A percentile compares a stretch with the other conserved stretches of the same genome.
These are phyloP conservation scores for Hyphantria cunea DNA, from an alignment of 1,140 invertebrate genomes.

Conservation along the genomic window DNA sequence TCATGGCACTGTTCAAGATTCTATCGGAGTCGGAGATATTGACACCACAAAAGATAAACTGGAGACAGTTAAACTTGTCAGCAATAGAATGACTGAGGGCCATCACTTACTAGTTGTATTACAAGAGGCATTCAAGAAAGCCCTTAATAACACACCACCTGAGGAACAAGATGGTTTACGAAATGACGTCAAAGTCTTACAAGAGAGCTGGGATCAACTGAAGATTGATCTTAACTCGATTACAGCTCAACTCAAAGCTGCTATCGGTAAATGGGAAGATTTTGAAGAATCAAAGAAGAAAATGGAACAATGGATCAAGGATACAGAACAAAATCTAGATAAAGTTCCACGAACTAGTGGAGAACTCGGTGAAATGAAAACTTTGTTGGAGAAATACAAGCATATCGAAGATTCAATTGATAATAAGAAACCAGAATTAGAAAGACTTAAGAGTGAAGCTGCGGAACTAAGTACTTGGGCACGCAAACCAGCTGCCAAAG, in stretches of 20 bases:
- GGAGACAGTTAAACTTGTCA: conserved; percentile 88
- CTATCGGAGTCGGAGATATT: conserved; percentile 90
- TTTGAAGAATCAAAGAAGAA: conserved; percentile 87
- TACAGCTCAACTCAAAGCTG: conserved; percentile 89
- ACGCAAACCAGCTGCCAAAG: conserved; percentile 83
- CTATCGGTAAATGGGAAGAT: conserved; percentile 91
- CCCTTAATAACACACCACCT: conserved; percentile 89
- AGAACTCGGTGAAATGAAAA: conserved; percentile 95
- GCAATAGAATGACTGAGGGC: conserved; percentile 91
- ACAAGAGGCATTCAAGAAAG: conserved; percentile 92
- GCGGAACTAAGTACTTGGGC: conserved; percentile 87
- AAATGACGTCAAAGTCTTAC: conserved; percentile 87
- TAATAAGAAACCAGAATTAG: conserved; percentile 87
- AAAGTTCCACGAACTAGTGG: conserved; percentile 87
- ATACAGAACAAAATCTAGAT: conserved; percentile 85
- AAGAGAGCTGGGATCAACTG: conserved; percentile 91
- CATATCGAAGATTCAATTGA: conserved; percentile 89
- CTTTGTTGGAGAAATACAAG: conserved; percentile 92
- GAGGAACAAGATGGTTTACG: conserved; percentile 91
- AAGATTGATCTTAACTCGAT: conserved; percentile 91
- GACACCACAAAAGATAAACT: conserved; percentile 91
- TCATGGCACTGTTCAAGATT: conserved; percentile 90
- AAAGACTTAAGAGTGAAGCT: conserved; percentile 87
- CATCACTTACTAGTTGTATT: conserved; percentile 90
- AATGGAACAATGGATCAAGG: conserved; percentile 87